Evolutionary conservation across 2,113 vertebrate genomes (phyloP), one percentile per base, ranked within the genome.

Genomic region (Eudyptes chrysolophus): DNA sequence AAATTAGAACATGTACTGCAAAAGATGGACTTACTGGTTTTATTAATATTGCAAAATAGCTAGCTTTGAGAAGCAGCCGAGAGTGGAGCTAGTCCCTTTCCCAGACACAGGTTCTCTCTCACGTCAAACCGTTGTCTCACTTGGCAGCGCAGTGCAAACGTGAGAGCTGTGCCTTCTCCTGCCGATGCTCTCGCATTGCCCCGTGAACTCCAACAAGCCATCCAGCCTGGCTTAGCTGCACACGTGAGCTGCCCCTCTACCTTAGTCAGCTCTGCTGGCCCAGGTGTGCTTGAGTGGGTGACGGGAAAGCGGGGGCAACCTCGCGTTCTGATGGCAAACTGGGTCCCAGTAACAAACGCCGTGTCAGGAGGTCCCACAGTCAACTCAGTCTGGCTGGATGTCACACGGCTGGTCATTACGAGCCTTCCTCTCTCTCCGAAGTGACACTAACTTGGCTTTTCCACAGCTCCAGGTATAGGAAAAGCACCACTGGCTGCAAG

Each of bases 331-430:
- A 14, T 26, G 44, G n/a, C 54, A 72, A 24, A 49, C 17, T 40
- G n/a, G 27, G 24, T 32, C 16, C 44, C 8, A 6, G 21, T 11
- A 17, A 46, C 65, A 64, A 62, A 21, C 1, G 3, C 29, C 2
- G 2, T 7, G 6, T 81, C 27, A 58, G 38, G 49, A 62, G 13
- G 51, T 62, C 13, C 17, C 16, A 34, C 14, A 5, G 16, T 26
- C 38, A 57, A 3, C 52, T 19, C n/a, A 4, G 32, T 6, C n/a
- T n/a, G 51, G 29, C 52, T 61, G 14, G 29, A 52, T 68, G 36
- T 16, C 32, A 38, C 32, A 27, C 1, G 3, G 27, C 25, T 64
- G 48, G 3, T 62, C 68, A 34, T 30, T 80, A 25, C 0, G 0
- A 49, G 42, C 40, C 9, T 65, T 84, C 20, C 15, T 3, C 24